A percentile compares a stretch with the other conserved stretches of the same genome.
Conservation (phyloP, 2,113 vertebrate genomes). For the Beaufortia kweichowensis region DNA sequence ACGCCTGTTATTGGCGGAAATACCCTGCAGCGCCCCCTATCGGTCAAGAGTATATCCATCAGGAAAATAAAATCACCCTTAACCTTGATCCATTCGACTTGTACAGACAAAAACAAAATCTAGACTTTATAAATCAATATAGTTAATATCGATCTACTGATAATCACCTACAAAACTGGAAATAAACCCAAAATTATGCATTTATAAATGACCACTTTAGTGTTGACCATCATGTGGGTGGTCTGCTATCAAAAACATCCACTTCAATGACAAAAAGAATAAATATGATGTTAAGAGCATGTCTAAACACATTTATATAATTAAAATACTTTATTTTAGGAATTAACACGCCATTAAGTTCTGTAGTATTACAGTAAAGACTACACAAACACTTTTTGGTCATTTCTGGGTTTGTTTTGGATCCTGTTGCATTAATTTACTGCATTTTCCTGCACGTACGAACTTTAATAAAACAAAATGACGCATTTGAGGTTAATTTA, state of each 20-base stretch:
- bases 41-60: not conserved
- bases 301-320: not conserved
- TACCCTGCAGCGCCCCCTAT: constrained; percentile 20
- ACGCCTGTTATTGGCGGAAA: constrained; percentile 33
- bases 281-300: not conserved
- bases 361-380: not conserved
- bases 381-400: not conserved
- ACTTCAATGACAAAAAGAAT: not conserved
- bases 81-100: not conserved
- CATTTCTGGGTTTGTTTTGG: not conserved
- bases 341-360: not conserved
- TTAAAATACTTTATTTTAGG: not conserved
- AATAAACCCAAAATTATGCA: not conserved
- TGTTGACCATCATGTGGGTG: not conserved
- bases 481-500: not conserved
- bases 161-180: not conserved
- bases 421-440: not conserved
- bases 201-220: not conserved
- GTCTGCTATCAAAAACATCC: not conserved
- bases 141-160: not conserved
- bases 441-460: too few relatives aligned
- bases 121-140: too few relatives aligned
- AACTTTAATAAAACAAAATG: not conserved
- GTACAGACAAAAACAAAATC: too few relatives aligned
- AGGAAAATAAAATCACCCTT: not conserved